Conservation (phyloP, 2,113 vertebrate genomes). For the Patagioenas fasciata region DNA sequence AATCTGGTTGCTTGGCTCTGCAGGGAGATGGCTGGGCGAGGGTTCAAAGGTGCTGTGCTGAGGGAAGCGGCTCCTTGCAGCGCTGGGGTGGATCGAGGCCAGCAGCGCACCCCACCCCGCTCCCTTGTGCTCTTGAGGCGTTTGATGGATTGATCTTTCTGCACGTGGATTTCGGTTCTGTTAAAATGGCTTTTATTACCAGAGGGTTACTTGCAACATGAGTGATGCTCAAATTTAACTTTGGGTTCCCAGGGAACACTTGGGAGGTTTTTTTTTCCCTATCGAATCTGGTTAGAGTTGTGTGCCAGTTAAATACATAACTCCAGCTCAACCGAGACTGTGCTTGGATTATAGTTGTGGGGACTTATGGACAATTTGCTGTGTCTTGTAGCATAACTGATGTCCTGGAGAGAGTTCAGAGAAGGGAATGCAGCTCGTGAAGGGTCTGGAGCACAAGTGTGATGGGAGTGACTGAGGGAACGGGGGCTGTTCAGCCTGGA, state of each 20-base stretch:
- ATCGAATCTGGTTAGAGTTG: background rate
- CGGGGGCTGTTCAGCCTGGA: too few species aligned
- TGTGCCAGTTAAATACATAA: background rate
- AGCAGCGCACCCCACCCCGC: rapidly evolving
- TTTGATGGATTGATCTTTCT: background rate
- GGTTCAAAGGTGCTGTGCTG: background rate
- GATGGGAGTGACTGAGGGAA: too few species aligned
- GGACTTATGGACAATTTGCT: rapidly evolving
- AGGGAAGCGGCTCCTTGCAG: background rate
- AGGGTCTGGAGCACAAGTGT: too few species aligned
- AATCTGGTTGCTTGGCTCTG: background rate
- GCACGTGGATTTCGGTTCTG: background rate
- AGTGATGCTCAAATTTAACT: background rate
- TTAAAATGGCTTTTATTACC: background rate
- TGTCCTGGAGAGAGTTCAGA: background rate
- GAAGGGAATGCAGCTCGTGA: too few species aligned
- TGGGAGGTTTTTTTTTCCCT: background rate
- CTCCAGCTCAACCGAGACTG: background rate
- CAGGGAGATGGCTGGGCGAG: background rate
- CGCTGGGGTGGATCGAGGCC: background rate
- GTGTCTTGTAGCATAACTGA: background rate
- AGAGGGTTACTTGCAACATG: rapidly evolving
- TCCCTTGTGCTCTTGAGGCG: background rate
- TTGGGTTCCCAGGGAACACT: background rate
- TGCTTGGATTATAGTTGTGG: background rate